Evolutionary conservation across 2,797 vertebrate genomes (phyloP).

Genomic region (Enoplosus armatus): DNA sequence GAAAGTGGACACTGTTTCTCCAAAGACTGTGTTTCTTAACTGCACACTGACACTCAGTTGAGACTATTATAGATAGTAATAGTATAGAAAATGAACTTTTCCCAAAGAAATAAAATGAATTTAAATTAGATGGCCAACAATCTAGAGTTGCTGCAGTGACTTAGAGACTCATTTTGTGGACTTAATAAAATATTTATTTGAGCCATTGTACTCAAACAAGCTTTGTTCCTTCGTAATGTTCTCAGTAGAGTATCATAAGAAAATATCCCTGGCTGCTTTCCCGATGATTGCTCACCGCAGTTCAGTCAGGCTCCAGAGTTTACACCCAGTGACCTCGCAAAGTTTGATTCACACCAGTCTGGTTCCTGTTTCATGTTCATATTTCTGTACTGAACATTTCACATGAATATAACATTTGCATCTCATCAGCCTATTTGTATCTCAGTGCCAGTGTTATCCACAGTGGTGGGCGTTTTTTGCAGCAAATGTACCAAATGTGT

Average conservation of each 20-base stretch:
- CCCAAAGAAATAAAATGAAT: neutral
- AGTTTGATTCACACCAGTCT: conserved; percentile 28
- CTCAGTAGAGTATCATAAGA: neutral
- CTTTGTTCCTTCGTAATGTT: neutral
- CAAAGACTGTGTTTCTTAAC: neutral
- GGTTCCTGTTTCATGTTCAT: conserved; percentile 49
- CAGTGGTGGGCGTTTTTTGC: neutral
- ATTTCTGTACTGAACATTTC: conserved; percentile 17
- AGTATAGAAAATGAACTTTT: neutral
- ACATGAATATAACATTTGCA: neutral
- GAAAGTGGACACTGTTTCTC: neutral
- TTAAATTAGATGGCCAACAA: neutral
- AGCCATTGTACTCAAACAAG: conserved; percentile 20
- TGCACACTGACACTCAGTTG: neutral
- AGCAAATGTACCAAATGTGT: neutral
- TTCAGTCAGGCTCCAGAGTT: conserved; percentile 32
- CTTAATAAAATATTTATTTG: conserved; percentile 30
- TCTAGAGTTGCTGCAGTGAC: neutral
- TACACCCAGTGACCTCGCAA: conserved; percentile 50
- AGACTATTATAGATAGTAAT: neutral
- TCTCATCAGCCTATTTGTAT: neutral
- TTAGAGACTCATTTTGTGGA: neutral
- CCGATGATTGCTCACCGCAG: conserved; percentile 41
- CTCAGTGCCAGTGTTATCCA: neutral
- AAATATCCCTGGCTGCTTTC: conserved; percentile 42